phyloP scores from a whole-genome alignment of 1,140 invertebrate genomes.

The Daktulosphaira vitifoliae region DNA sequence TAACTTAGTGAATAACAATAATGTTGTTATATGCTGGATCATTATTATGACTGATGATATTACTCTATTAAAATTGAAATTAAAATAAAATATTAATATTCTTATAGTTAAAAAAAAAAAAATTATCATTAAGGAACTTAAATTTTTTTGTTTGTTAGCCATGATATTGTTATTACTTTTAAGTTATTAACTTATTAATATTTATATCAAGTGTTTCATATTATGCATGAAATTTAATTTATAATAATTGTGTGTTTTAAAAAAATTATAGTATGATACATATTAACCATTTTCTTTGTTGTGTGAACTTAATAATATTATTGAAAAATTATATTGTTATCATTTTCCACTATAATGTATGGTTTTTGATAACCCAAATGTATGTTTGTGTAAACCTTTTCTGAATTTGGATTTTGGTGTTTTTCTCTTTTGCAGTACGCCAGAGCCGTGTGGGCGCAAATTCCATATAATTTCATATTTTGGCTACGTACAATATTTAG shows the following conservation, averaged over 20 bases:
- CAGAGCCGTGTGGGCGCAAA: slow-evolving; percentile 36
- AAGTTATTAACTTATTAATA: too few species aligned
- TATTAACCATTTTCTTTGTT: not conserved
- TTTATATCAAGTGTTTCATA: not conserved
- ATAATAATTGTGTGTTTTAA: slow-evolving; percentile 20
- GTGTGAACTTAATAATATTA: not conserved
- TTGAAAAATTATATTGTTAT: not conserved
- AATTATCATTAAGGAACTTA: too few species aligned
- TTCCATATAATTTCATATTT: slow-evolving; percentile 35
- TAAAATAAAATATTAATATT: too few species aligned
- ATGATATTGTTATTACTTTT: too few species aligned
- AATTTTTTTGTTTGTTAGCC: too few species aligned
- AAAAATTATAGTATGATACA: slow-evolving; percentile 11
- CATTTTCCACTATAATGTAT: slow-evolving; percentile 1
- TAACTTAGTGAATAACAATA: too few species aligned
- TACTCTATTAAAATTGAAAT: too few species aligned
- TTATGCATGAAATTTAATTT: slow-evolving; percentile 15
- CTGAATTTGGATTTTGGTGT: slow-evolving; percentile 31
- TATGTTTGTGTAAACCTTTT: slow-evolving; percentile 22
- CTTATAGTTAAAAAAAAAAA: too few species aligned
- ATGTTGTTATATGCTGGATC: too few species aligned
- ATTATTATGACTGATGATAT: too few species aligned
- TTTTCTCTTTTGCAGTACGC: slow-evolving; percentile 37
- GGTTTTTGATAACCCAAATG: slow-evolving; percentile 25
- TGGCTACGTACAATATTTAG: slow-evolving; percentile 27